Percentiles rank a stretch among this genome's conserved stretches.
Conservation (phyloP, 2,797 vertebrate species). For the Lepilemur ruficaudatus region DNA sequence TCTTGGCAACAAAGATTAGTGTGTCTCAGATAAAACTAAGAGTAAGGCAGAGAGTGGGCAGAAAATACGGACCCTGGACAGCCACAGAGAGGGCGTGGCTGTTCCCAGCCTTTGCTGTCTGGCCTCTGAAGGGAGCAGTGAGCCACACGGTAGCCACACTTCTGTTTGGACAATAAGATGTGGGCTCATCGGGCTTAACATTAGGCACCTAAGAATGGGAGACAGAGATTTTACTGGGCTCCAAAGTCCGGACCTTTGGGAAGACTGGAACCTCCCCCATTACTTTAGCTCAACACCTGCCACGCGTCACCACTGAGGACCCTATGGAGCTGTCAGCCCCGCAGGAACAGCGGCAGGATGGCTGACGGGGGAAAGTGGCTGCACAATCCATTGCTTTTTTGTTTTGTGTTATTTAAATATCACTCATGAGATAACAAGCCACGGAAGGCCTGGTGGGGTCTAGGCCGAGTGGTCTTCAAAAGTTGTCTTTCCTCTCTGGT, state of each 20-base stretch:
- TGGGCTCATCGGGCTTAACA: not conserved
- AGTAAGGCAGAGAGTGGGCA: too few species aligned
- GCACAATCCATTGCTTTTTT: not conserved
- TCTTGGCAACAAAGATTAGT: not conserved
- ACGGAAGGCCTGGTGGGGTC: not conserved
- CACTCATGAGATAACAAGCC: not conserved
- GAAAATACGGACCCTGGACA: not conserved
- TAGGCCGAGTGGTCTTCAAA: not conserved
- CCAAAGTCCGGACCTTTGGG: not conserved
- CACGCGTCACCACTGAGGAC: accelerated
- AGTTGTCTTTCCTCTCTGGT: not conserved
- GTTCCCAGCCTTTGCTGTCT: not conserved
- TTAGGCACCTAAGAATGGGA: not conserved
- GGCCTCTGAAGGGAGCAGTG: not conserved
- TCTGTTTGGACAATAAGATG: not conserved
- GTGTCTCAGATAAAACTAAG: not conserved
- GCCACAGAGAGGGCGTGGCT: not conserved
- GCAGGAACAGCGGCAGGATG: not conserved
- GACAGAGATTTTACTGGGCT: not conserved
- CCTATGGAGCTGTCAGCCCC: not conserved
- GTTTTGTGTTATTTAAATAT: not conserved
- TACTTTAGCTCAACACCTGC: not conserved
- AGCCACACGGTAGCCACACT: not conserved
- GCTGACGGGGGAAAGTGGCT: not conserved
- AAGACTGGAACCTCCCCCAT: not conserved